Evolutionary conservation across 2,797 vertebrate species (phyloP), one percentile per base, ranked within the genome.

Genomic region (Lophius americanus): DNA sequence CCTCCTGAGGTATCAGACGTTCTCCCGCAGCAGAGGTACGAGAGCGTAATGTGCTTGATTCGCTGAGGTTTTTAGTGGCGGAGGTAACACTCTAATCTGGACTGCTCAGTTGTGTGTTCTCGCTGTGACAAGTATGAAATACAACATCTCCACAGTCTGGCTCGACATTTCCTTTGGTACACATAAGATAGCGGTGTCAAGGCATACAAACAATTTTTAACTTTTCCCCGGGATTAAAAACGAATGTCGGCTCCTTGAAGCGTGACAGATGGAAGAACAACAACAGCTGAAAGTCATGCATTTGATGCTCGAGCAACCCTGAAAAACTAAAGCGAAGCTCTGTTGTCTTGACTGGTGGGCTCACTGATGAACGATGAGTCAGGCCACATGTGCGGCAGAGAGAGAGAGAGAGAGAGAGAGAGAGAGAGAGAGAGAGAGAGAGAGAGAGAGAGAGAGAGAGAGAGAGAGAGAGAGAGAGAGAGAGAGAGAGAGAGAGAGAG

Each of bases 241-340:
- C 68, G 63, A 64, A 85, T 86, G 84, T 77, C 53, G 60, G 67
- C 76, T 85, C 76, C 75, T 87, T 84, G 79, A 79, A 89, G 84
- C 86, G 60, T 92, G 85, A 90, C 87, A 85, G 88, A 83, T 85
- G 76, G 84, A 84, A 78, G 73, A 88, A 88, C 82, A 88, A 85
- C 85, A 87, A 66, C 78, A 79, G 67, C 84, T 82, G 81, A 89
- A 89, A 89, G 85, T 89, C 75, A 64, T 83, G 66, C 71, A 81
- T 91, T 90, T 89, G 85, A 90, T 85, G 89, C 85, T 88, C 73
- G 85, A 85, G 81, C 83, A 87, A 80, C 82, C 75, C 82, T 85
- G 89, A 82, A 78, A 85, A 92, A 90, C 79, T 89, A 86, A 82
- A 83, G 81, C 79, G 82, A 85, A 77, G 84, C 83, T 78, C 76